A percentile compares a stretch with the other conserved stretches of the same genome.
These are phyloP conservation scores for Parus major DNA, from an alignment of 2,113 vertebrate genomes.

Conservation along the genomic window DNA sequence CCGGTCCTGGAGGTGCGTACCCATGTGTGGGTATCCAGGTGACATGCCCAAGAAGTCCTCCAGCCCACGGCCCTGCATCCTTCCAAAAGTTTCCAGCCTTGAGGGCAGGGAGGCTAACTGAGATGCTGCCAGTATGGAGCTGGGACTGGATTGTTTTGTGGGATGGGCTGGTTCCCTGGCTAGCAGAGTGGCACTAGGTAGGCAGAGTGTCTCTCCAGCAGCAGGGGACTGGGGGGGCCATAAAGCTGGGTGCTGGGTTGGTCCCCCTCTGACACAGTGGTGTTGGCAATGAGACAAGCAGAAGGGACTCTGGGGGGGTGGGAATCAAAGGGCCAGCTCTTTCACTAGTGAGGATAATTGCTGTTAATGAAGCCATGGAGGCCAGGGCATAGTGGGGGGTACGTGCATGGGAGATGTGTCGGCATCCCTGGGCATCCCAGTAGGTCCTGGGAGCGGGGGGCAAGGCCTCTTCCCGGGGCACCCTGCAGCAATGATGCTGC, in stretches of 20 bases:
- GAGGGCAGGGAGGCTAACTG: background rate
- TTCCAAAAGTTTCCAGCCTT: background rate
- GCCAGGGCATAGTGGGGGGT: background rate
- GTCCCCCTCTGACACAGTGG: background rate
- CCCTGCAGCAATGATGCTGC: background rate
- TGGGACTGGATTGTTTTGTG: background rate
- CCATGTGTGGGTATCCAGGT: background rate
- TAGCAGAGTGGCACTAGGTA: background rate
- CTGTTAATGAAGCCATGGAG: background rate
- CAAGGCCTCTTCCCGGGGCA: conserved; percentile 19
- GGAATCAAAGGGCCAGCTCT: background rate
- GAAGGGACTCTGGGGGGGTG: background rate
- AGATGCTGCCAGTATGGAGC: background rate
- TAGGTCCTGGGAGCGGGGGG: background rate
- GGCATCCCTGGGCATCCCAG: background rate
- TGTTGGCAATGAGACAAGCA: background rate
- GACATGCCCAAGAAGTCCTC: background rate
- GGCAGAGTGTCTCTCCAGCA: background rate
- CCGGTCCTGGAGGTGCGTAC: background rate
- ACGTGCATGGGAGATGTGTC: fast-evolving
- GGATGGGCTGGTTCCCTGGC: background rate
- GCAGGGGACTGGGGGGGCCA: too few relatives aligned
- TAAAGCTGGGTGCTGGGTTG: fast-evolving
- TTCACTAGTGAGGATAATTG: background rate
- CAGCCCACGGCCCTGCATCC: fast-evolving